Conservation (phyloP, 1,140 invertebrate species). For the Neelides sp. region DNA sequence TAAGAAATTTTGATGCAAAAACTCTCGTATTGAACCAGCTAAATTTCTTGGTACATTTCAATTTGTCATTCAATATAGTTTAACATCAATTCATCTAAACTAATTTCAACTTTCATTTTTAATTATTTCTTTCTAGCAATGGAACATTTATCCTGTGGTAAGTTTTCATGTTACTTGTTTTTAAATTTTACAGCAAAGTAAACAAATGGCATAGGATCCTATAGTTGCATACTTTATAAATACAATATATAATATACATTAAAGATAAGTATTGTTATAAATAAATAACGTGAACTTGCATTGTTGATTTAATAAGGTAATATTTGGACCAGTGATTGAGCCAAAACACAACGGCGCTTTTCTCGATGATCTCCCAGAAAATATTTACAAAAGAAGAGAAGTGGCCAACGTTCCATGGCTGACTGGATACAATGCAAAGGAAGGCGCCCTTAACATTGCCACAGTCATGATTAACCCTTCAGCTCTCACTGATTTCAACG, state of each 20-base stretch:
- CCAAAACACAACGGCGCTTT: constrained; percentile 16
- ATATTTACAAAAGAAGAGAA: constrained; percentile 15
- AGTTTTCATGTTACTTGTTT: no score
- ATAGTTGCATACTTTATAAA: no score
- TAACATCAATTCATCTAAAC: background rate
- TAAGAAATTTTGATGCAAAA: constrained; percentile 9
- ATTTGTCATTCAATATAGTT: no score
- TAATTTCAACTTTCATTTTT: background rate
- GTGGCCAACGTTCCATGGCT: constrained; percentile 22
- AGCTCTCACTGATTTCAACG: constrained; percentile 12
- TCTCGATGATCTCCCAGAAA: constrained; percentile 14
- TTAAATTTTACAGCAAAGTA: no score
- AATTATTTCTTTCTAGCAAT: constrained; percentile 17
- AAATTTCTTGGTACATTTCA: constrained; percentile 12
- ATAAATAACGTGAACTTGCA: no score
- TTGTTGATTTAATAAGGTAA: no score
- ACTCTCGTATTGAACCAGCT: constrained; percentile 13
- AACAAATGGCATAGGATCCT: no score
- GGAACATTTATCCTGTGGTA: constrained; percentile 22
- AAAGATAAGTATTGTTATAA: no score
- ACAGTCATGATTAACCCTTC: constrained; percentile 8
- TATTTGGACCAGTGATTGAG: constrained; percentile 25
- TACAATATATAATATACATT: no score
- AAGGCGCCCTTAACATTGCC: constrained; percentile 26
- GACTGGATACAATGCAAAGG: constrained; percentile 19